Percentiles rank a stretch among this genome's conserved stretches.
Conservation (phyloP, 2,113 vertebrate species). For the Loxodonta africana region DNA sequence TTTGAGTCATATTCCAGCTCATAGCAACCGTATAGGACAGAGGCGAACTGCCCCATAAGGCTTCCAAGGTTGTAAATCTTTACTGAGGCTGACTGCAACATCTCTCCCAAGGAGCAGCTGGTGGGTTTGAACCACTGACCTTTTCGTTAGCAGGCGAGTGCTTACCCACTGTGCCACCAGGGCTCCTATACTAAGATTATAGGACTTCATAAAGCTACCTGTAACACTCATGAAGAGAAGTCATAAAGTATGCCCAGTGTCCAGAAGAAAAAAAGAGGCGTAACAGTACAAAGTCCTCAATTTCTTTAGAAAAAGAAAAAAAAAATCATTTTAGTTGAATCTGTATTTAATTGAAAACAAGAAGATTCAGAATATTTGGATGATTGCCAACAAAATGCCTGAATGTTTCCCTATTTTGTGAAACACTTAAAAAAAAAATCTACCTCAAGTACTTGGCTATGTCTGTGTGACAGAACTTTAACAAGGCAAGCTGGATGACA, state of each 20-base stretch:
- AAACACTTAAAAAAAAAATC: neutral
- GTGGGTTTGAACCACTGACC: neutral
- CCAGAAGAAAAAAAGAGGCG: neutral
- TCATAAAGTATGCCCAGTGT: neutral
- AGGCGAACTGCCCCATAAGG: neutral
- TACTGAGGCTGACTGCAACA: neutral
- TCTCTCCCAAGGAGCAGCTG: neutral
- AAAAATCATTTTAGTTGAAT: conserved; percentile 51
- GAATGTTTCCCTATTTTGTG: neutral
- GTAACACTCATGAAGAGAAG: neutral
- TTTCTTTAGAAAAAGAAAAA: neutral
- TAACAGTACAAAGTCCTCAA: neutral
- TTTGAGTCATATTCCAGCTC: neutral
- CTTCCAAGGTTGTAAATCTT: neutral
- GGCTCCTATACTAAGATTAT: neutral
- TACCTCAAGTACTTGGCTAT: conserved; percentile 31
- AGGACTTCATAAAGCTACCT: neutral
- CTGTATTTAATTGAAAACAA: conserved; percentile 52
- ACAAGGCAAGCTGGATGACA: neutral
- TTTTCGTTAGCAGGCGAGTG: neutral
- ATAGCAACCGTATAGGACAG: neutral
- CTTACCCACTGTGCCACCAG: neutral
- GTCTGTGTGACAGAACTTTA: conserved; percentile 30
- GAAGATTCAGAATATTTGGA: conserved; percentile 35
- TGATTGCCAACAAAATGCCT: conserved; percentile 10